Evolutionary conservation across 2,113 vertebrate genomes (phyloP).

Genomic region (Thomomys bottae): DNA sequence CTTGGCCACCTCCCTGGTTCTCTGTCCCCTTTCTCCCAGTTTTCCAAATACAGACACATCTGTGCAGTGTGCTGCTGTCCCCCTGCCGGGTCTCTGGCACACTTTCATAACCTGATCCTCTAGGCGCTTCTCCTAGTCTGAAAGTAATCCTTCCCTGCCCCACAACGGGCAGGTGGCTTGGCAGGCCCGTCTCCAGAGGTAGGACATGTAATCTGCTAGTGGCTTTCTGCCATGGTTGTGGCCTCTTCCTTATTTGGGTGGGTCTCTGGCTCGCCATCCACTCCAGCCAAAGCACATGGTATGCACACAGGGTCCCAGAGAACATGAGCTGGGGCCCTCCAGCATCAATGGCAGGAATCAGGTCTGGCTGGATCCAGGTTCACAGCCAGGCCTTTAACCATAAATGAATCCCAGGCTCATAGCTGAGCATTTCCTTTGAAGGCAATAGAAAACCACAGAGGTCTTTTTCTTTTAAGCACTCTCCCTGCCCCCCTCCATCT

Average conservation of each 20-base stretch:
- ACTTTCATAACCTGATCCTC: conserved; percentile 9
- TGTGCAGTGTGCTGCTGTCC: too few species aligned
- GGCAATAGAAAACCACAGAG: conserved; percentile 16
- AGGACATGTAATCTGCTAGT: conserved; percentile 62
- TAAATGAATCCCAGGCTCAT: neutral
- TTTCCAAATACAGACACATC: neutral
- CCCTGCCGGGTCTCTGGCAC: neutral
- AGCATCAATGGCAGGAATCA: neutral
- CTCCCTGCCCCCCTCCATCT: neutral
- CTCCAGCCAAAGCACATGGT: neutral
- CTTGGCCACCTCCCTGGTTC: neutral
- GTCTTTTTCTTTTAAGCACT: neutral
- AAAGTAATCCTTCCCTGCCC: conserved; percentile 18
- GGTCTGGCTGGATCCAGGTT: neutral
- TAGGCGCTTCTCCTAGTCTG: neutral
- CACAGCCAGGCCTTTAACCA: too few species aligned
- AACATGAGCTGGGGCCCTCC: neutral
- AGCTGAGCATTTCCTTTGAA: neutral
- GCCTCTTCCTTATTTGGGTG: conserved; percentile 63
- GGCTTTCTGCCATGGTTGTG: conserved; percentile 12
- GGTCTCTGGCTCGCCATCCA: conserved; percentile 21
- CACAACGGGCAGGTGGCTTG: neutral
- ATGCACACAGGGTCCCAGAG: neutral
- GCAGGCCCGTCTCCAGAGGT: neutral
- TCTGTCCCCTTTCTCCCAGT: neutral